Evolutionary conservation across 1,140 invertebrate species (phyloP), one percentile per base, ranked within the genome.

Genomic region (Neocloeon triangulifer): DNA sequence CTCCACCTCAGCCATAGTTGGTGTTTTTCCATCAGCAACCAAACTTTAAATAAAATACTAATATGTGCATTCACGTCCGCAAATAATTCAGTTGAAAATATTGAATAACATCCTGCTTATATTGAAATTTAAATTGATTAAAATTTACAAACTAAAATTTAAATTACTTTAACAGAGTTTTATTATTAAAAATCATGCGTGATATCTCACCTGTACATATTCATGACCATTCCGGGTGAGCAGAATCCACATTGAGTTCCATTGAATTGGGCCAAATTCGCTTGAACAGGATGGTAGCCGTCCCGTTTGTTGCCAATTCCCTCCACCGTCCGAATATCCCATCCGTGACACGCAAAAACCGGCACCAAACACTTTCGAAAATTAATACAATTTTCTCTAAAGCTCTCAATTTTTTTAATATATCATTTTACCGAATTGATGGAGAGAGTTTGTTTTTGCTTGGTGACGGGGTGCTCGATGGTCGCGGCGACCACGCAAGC

Each of bases 361-460:
- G 60, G 61, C 17, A 52, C 45, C 6, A 64, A 36, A 40, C 62
- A 64, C 56, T 58, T 36, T n/a, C n/a, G n/a, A n/a, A n/a, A n/a
- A n/a, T n/a, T n/a, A n/a, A n/a, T n/a, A n/a, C n/a, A n/a, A n/a
- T n/a, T n/a, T n/a, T n/a, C n/a, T n/a, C n/a, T n/a, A n/a, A n/a
- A n/a, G n/a, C n/a, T n/a, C n/a, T n/a, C n/a, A n/a, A n/a, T n/a
- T n/a, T n/a, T n/a, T n/a, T n/a, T n/a, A n/a, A n/a, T n/a, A n/a
- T n/a, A n/a, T n/a, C n/a, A 26, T 48, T 59, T 62, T 52, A 80
- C 76, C 43, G 76, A 80, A 46, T 82, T 82, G 0, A 80, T 66
- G 8, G 74, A 59, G 38, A 67, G 62, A 9, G 55, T 61, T 36
- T 61, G 47, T 37, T 46, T 43, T 47, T 60, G 59, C 38, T 56